These are phyloP conservation scores for Tychaedon coryphoeus DNA, from an alignment of 2,113 vertebrate genomes.

Conservation along the genomic window DNA sequence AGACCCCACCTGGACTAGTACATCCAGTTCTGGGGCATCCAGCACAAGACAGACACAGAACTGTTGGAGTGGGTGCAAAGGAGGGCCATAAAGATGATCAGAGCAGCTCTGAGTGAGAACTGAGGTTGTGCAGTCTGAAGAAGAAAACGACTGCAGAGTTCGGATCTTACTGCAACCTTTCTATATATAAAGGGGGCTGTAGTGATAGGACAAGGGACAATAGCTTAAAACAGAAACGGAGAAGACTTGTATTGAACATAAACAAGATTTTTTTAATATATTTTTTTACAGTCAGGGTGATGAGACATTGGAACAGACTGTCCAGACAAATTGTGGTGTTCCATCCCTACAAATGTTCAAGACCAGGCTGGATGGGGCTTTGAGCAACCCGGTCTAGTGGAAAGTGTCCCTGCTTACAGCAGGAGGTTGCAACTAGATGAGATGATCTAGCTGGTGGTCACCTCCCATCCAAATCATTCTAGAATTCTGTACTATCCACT, in stretches of 20 bases:
- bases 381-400: background rate
- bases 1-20: background rate
- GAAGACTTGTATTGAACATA: background rate
- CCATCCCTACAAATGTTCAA: background rate
- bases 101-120: background rate
- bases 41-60: background rate
- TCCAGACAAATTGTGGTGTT: background rate
- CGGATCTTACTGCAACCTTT: background rate
- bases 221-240: accelerated
- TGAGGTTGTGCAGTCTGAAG: background rate
- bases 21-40: background rate
- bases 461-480: background rate
- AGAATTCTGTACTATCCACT: background rate
- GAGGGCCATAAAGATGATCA: background rate
- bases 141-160: background rate
- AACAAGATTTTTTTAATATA: background rate
- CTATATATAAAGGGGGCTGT: background rate
- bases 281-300: background rate
- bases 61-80: background rate
- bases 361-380: background rate
- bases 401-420: background rate
- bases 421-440: background rate
- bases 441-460: background rate
- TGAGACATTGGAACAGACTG: background rate
- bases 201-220: background rate